Evolutionary conservation across 2,888 invertebrate species (phyloP).

Genomic region (Lutraria lutraria): DNA sequence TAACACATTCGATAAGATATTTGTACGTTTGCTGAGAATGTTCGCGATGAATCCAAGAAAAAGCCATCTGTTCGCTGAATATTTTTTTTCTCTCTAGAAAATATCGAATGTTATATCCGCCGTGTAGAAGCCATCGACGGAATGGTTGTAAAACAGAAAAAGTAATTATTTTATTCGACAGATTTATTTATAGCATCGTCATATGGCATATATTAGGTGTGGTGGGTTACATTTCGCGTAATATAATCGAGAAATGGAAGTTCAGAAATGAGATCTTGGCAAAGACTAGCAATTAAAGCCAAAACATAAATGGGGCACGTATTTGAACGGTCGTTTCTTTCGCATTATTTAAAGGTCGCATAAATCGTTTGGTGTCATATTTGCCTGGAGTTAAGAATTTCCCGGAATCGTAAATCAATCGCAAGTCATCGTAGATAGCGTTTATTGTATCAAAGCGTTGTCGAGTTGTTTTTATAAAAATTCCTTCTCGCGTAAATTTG

Average conservation of each 20-base stretch:
- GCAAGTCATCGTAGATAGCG: neutral
- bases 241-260: neutral
- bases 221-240: neutral
- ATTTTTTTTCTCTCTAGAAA: neutral
- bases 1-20: neutral
- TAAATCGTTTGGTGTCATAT: neutral
- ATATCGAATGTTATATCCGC: neutral
- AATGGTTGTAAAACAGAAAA: neutral
- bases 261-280: neutral
- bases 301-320: neutral
- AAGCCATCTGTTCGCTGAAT: neutral
- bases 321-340: neutral
- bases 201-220: neutral
- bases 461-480: neutral
- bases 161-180: neutral
- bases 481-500: neutral
- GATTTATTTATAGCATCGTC: neutral
- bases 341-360: neutral
- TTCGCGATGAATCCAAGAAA: neutral
- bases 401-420: neutral
- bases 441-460: neutral
- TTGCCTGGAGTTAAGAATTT: neutral
- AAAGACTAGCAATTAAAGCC: neutral
- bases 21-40: neutral
- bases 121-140: neutral